Percentiles rank a stretch among this genome's conserved stretches.
Evolutionary conservation across 2,888 invertebrate genomes (phyloP).

Genomic region (Cantharis nigra): DNA sequence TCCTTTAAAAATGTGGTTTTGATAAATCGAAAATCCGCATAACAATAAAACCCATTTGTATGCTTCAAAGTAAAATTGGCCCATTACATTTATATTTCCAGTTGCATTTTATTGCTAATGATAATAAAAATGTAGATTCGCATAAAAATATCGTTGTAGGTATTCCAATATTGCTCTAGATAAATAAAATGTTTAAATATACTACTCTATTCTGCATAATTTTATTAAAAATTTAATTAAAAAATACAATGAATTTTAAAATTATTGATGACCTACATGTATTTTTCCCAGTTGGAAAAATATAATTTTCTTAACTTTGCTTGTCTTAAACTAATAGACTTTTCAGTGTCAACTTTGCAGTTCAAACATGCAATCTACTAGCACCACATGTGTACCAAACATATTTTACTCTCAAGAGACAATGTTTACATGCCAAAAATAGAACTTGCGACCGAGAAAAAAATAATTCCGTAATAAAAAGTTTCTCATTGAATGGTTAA

Average conservation of each 20-base stretch:
- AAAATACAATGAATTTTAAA: no score
- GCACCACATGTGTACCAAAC: not conserved
- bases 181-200: not conserved
- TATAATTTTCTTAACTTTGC: not conserved
- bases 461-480: not conserved
- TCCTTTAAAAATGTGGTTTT: not conserved
- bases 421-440: not conserved
- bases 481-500: no score
- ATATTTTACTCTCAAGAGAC: not conserved
- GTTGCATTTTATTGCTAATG: not conserved
- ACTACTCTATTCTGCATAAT: not conserved
- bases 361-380: not conserved
- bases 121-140: not conserved
- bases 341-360: not conserved
- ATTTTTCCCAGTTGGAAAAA: not conserved
- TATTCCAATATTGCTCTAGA: not conserved
- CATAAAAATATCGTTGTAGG: not conserved
- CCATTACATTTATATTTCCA: not conserved
- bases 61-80: not conserved
- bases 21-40: not conserved
- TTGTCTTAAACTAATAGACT: not conserved
- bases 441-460: not conserved
- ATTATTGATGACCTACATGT: no score
- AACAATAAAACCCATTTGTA: not conserved
- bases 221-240: not conserved